Evolutionary conservation across 1,140 invertebrate species (phyloP), one percentile per base, ranked within the genome.

Genomic region (Cecropterus lyciades): DNA sequence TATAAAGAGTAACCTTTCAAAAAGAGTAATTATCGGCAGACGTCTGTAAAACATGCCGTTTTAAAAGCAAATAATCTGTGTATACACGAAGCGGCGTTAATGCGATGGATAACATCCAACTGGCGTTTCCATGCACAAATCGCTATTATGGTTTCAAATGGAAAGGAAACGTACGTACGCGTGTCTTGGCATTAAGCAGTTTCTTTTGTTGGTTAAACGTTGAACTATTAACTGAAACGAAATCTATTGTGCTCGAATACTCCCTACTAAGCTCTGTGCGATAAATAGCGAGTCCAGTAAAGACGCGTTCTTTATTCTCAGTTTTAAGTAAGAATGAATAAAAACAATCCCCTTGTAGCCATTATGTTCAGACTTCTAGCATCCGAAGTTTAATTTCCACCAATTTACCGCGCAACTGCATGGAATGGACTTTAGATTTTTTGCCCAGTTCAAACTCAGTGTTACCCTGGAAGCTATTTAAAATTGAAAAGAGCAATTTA

Each of bases 161-260:
- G 72, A 55, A 79, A 72, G 75, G 68, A 75, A 77, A 82, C 71
- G 76, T 66, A 64, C 70, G 69, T 65, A 60, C 65, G 72, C 88
- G 83, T 91, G 86, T 84, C 77, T 70, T 69, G 79, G 83, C 85
- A 91, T 91, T 87, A 87, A 89, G 84, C 82, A 85, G 82, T 81
- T 85, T 80, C 87, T 87, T 87, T 90, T 90, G 86, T 87, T 80
- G 75, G 69, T 79, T 75, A 80, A 84, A 84, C 77, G 79, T 72
- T 75, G 65, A 65, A 73, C 80, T 76, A 86, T 84, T 79, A 78
- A 79, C 69, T 70, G 67, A 72, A 83, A 73, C 65, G 77, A 69
- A 69, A 55, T 43, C 65, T 71, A 79, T 84, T 80, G 78, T 84
- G 65, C 69, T 70, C 70, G 65, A 81, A 77, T 80, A 73, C 78